These are phyloP conservation scores for Galago senegalensis DNA, from an alignment of 2,797 vertebrate genomes.

Conservation along the genomic window DNA sequence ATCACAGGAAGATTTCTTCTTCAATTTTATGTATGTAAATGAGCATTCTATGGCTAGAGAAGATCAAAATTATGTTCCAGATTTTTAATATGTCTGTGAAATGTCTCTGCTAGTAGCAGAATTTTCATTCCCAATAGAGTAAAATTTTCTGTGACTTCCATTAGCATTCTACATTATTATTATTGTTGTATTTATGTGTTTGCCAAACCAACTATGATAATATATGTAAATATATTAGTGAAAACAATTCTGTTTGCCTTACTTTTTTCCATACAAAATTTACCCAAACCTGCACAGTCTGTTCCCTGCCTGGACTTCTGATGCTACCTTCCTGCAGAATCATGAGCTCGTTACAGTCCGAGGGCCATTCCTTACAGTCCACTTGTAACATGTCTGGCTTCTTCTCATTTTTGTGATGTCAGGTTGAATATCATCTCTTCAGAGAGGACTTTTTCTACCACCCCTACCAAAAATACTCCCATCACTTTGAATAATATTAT, in stretches of 20 bases:
- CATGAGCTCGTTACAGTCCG: neutral
- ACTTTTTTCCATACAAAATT: neutral
- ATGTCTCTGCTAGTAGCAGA: neutral
- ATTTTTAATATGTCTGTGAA: conserved; percentile 21
- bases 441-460: neutral
- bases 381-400: neutral
- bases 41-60: neutral
- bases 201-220: neutral
- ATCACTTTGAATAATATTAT: neutral
- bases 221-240: neutral
- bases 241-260: conserved; percentile 1
- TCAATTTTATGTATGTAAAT: neutral
- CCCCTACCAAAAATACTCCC: neutral
- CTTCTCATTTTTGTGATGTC: neutral
- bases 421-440: neutral
- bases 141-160: neutral
- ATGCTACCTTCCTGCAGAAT: neutral
- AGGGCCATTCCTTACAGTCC: neutral
- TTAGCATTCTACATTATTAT: neutral
- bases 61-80: neutral
- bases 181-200: neutral
- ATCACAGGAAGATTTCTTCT: neutral
- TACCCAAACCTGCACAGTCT: neutral
- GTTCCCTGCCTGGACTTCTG: neutral
- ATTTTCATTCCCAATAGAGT: neutral